phyloP scores from a whole-genome alignment of 2,113 vertebrate genomes.

The Platycercus adscitus region DNA sequence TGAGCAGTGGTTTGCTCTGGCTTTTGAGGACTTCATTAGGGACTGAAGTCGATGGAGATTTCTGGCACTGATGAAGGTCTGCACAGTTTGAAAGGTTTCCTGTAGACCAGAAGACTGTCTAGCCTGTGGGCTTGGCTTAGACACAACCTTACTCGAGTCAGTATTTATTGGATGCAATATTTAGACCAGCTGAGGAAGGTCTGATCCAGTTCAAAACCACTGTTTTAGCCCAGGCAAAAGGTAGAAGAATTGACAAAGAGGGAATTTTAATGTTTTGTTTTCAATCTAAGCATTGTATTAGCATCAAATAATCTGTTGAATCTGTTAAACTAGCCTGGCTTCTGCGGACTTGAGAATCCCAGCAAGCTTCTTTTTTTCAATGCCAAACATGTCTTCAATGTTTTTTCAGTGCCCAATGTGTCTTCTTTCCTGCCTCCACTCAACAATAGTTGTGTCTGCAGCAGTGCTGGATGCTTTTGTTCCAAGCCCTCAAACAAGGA shows the following conservation, averaged over 20 bases:
- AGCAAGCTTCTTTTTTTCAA: neutral
- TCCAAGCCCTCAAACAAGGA: neutral
- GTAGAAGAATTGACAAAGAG: neutral
- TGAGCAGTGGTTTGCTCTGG: conserved; percentile 1
- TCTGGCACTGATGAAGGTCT: neutral
- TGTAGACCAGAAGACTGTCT: conserved; percentile 25
- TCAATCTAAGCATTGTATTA: neutral
- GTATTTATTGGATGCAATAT: neutral
- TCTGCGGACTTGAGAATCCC: neutral
- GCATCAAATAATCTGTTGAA: neutral
- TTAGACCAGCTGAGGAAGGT: neutral
- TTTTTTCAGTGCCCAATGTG: fast-evolving
- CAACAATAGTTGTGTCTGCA: neutral
- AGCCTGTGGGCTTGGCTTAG: conserved; percentile 60
- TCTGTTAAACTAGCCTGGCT: neutral
- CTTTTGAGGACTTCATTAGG: neutral
- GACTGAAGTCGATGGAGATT: neutral
- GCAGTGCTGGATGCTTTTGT: neutral
- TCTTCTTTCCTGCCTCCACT: neutral
- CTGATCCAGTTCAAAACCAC: neutral
- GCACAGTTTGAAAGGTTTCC: conserved; percentile 28
- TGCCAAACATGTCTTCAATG: fast-evolving
- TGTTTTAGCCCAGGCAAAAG: neutral
- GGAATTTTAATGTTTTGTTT: neutral
- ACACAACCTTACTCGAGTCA: neutral